Base-by-base conservation (phyloP, 2,888 invertebrate species). In the Meta bourneti region DNA sequence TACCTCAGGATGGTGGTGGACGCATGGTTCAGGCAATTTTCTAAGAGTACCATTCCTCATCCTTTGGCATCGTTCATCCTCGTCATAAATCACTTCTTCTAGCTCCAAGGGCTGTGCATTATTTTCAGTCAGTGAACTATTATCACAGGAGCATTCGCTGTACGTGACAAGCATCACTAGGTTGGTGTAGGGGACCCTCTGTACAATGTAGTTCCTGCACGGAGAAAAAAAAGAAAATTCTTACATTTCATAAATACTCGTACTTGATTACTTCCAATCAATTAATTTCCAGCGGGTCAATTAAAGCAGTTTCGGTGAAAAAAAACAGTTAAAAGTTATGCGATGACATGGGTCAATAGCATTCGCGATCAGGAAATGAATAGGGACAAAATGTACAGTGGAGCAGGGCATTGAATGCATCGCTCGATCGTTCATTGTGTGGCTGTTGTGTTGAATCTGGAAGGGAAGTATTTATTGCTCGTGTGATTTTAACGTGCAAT, bases 1-100 rank as follows among this genome's bases (percentile, higher is more conserved):
- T 89, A 93, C 93, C 89, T 93, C 93, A 70, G 93, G 93, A 88
- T 93, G 93, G 87, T 93, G 91, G 82, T 93, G 93, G 89, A 93
- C 84, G 89, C 93, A 93, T 69, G 85, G 83, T 71, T 77, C 84
- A 78, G 93, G 93, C 81, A 93, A 70, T 49, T 92, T 93, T 61
- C 93, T 93, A 80, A 92, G 81, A 61, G 93, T 93, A 69, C 92
- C 93, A 70, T 87, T 91, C 75, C 81, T 92, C 90, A 93, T 89
- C 51, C 92, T 87, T 52, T 90, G 77, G 88, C 93, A 93, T 51
- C 86, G 74, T 70, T 86, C 82, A 19, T 89, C 91, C 77, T 86
- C 93, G 61, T 91, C 88, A 79, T 93, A 93, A 16, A 83, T 80
- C 11, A 93, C 87, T 70, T 93, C 93, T 84, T 91, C 92, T 11